Base-by-base conservation (phyloP, 1,140 invertebrate species). In the Gonioctena quinquepunctata region DNA sequence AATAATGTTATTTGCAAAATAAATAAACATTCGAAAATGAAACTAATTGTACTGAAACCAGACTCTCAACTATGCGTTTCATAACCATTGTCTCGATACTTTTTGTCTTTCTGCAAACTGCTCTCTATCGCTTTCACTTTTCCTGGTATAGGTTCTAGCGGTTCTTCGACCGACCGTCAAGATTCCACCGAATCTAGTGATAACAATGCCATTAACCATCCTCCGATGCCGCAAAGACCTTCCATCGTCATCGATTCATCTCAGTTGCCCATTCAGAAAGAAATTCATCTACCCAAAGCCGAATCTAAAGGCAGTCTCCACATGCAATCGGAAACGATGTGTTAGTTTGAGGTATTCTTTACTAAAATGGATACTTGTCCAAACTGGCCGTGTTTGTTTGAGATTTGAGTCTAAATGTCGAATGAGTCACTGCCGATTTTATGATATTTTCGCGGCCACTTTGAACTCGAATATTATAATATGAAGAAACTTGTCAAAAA, bases 181-280 rank as follows among this genome's bases (percentile, higher is more conserved):
- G 79, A 81, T 72, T 82, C 80, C 6, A 71, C 65, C 11, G 79
- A 81, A 66, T 80, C 78, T n/a, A 73, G 71, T 16, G 76, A 77
- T 18, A 70, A 62, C 8, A 76, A 54, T 28, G 18, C 62, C 54
- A 70, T 78, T 23, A 76, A 69, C 57, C 73, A 78, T 66, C 72
- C 69, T 82, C 70, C 74, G 81, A 79, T 84, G 16, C 85, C 85
- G 4, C 85, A 83, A 72, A 80, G 85, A 66, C 86, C 86, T 0
- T 86, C 85, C 5, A 88, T 88, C 56, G 82, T 87, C 66, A 83
- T 86, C 66, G 86, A 87, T 81, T 87, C 86, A 0, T 86, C 86
- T 21, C 85, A 86, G 71, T 80, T 88, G 72, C 86, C 86, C 25
- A 81, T 86, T 1, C 85, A 85, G 68, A 68, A 70, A 66, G 78